Conservation (phyloP, 2,888 invertebrate genomes). For the Harmothoe impar region DNA sequence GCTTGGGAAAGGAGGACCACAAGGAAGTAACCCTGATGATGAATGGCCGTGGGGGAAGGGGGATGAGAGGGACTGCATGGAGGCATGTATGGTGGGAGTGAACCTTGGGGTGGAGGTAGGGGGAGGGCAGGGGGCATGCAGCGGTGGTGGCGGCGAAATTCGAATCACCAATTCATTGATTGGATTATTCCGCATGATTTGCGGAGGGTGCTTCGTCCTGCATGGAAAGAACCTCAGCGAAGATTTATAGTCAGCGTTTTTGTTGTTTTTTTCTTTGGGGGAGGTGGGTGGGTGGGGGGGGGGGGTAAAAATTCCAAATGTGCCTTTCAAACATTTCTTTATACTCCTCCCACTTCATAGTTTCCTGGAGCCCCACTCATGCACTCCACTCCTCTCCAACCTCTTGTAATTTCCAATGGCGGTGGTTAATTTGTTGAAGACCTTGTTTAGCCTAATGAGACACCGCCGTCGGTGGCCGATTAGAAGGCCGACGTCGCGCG, state of each 20-base stretch:
- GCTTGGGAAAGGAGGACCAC: not conserved
- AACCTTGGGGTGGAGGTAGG: not conserved
- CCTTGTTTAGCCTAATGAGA: conserved; percentile 49
- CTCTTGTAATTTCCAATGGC: conserved; percentile 7
- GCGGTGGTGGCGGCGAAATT: not conserved
- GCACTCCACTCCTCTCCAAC: not conserved
- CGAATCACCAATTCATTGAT: conserved; percentile 56
- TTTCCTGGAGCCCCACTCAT: not conserved
- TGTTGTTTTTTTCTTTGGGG: not conserved
- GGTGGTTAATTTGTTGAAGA: conserved; percentile 60
- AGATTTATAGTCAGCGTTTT: not conserved
- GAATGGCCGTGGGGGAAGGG: not conserved
- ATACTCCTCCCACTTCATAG: not conserved
- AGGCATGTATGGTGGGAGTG: not conserved
- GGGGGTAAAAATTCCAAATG: not conserved
- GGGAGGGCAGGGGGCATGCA: not conserved
- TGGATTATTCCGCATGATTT: conserved; percentile 41
- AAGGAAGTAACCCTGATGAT: not conserved
- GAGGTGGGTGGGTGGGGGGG: no score
- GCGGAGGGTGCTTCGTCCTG: not conserved
- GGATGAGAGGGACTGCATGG: not conserved
- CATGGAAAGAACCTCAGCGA: not conserved
- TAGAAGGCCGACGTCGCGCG: conserved; percentile 34
- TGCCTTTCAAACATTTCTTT: not conserved
- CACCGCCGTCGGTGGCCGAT: not conserved